Percentiles rank a stretch among this genome's conserved stretches.
Evolutionary conservation across 1,140 invertebrate genomes (phyloP).

Genomic region (Tachypleus tridentatus): DNA sequence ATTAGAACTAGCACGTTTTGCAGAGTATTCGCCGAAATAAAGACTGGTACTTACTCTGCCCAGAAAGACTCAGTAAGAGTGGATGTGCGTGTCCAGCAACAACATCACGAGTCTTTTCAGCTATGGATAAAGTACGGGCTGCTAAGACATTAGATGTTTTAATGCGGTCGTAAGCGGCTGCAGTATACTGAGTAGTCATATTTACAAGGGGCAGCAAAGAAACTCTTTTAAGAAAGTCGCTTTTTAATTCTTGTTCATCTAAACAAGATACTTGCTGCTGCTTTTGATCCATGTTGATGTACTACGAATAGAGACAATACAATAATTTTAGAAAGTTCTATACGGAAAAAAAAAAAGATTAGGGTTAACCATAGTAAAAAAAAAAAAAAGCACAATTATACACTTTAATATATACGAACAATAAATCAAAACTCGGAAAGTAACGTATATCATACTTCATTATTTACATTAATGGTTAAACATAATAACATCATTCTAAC

Average conservation of each 20-base stretch:
- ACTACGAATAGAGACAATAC: too few species aligned
- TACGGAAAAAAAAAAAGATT: neutral
- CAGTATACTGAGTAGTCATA: slow-evolving; percentile 13
- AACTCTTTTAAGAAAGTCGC: slow-evolving; percentile 16
- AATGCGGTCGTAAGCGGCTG: slow-evolving; percentile 15
- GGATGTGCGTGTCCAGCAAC: slow-evolving; percentile 17
- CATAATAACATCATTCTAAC: too few species aligned
- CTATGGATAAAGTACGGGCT: slow-evolving; percentile 18
- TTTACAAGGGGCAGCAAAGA: slow-evolving; percentile 18
- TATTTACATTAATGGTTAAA: too few species aligned
- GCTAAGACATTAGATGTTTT: slow-evolving; percentile 17
- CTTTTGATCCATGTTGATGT: neutral
- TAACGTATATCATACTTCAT: neutral
- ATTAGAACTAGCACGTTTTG: too few species aligned
- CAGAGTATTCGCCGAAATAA: too few species aligned
- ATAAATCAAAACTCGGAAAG: neutral
- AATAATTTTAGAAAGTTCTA: too few species aligned
- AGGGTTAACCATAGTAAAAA: neutral
- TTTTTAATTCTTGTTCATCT: slow-evolving; percentile 8
- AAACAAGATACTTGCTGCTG: neutral
- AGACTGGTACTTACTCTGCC: slow-evolving; percentile 14
- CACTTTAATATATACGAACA: neutral
- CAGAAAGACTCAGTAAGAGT: slow-evolving; percentile 17
- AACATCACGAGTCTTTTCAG: slow-evolving; percentile 18
- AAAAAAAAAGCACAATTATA: neutral